Percentiles rank a stretch among this genome's conserved stretches.
phyloP scores from a whole-genome alignment of 2,888 invertebrate genomes.

The Heliconius hortense region DNA sequence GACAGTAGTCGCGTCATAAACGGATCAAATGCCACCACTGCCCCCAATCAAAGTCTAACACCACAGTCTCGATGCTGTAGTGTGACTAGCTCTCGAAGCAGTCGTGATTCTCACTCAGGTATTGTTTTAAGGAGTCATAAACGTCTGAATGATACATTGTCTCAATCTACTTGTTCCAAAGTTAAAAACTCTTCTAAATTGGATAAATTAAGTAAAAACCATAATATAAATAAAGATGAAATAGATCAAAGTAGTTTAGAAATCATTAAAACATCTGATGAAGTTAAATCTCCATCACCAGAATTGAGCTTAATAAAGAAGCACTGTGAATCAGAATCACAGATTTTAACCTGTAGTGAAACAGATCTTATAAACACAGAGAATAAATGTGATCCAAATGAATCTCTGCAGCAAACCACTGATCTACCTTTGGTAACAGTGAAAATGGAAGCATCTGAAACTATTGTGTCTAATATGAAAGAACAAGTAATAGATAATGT shows the following conservation, averaged over 20 bases:
- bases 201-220: constrained; percentile 63
- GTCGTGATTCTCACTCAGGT: constrained; percentile 75
- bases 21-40: constrained; percentile 58
- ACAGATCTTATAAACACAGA: constrained; percentile 53
- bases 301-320: constrained; percentile 48
- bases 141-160: constrained; percentile 71
- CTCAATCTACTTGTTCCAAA: constrained; percentile 61
- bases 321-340: constrained; percentile 49
- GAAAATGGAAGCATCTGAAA: constrained; percentile 53
- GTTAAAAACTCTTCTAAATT: constrained; percentile 58
- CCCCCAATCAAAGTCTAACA: constrained; percentile 61
- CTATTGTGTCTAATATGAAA: constrained; percentile 50
- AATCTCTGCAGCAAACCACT: constrained; percentile 65
- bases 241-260: constrained; percentile 58
- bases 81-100: constrained; percentile 76
- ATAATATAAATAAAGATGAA: constrained; percentile 62
- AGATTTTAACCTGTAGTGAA: constrained; percentile 52
- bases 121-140: constrained; percentile 85
- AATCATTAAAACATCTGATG: constrained; percentile 47
- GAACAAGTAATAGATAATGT: constrained; percentile 60
- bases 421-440: constrained; percentile 49
- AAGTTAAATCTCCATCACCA: constrained; percentile 52
- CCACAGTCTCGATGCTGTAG: constrained; percentile 71
- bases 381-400: constrained; percentile 62
- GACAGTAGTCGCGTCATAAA: constrained; percentile 62